These are phyloP conservation scores for Cataglyphis rosenhaueri DNA, from an alignment of 2,888 invertebrate species.

Conservation along the genomic window DNA sequence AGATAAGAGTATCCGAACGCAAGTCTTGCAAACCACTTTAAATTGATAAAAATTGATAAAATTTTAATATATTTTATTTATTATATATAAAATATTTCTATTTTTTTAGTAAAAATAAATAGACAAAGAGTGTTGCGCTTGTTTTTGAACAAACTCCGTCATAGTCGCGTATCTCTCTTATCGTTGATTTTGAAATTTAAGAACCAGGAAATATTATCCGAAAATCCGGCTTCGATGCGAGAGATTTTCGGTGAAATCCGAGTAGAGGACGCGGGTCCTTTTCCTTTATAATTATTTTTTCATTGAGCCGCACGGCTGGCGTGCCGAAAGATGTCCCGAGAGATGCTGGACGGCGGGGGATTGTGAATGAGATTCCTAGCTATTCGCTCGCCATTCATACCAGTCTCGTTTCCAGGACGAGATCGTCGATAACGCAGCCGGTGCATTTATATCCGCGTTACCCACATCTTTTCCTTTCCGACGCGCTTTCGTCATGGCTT, in stretches of 20 bases:
- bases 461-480: constrained; percentile 68
- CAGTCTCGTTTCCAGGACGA: constrained; percentile 64
- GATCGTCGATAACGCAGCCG: constrained; percentile 78
- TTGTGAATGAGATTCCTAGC: constrained; percentile 80
- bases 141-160: no score
- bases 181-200: constrained; percentile 26
- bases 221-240: constrained; percentile 13
- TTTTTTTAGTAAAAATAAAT: neutral
- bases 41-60: no score
- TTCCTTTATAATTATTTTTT: constrained; percentile 73
- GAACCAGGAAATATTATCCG: constrained; percentile 5
- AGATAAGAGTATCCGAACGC: constrained; percentile 6
- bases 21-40: neutral
- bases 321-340: constrained; percentile 75
- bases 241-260: constrained; percentile 51
- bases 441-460: constrained; percentile 77
- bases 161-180: neutral
- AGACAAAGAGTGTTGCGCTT: neutral
- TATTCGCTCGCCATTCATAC: constrained; percentile 71
- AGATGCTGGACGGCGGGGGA: constrained; percentile 68
- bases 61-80: neutral
- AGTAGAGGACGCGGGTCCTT: constrained; percentile 40
- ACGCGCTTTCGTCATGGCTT: constrained; percentile 35
- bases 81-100: neutral
- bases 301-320: constrained; percentile 65